Base-by-base conservation (phyloP, 2,888 invertebrate species). In the Drosophila formosana region DNA sequence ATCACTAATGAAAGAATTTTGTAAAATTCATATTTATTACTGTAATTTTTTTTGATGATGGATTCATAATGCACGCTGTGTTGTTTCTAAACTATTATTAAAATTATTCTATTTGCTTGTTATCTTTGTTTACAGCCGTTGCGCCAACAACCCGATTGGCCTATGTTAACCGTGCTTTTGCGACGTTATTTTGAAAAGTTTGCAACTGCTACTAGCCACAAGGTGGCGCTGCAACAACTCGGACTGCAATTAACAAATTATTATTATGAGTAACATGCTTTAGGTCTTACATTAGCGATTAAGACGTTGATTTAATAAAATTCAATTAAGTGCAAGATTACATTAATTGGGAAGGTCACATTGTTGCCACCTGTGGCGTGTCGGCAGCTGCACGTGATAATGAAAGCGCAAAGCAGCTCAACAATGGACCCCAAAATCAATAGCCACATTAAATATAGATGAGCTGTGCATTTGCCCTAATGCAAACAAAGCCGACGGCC, bases 371-470 rank as follows among this genome's bases (percentile, higher is more conserved):
- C 39, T 41, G 30, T 61, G 47, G 26, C 37, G 23, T 64, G 62
- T 4, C 25, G 57, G 39, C 49, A 53, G 28, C 6, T 64, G 56
- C 66, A 78, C 78, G 87, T 87, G 81, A 52, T 61, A 30, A 37
- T 57, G 25, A 5, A 52, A 34, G 28, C 28, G 55, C 13, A 4
- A 32, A 32, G 53, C 39, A 49, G 62, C 87, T 86, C 50, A 56
- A 46, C n/a, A 26, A 0, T 3, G 60, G 45, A 50, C 60, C 51
- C 34, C 56, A 43, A 30, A 52, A 49, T 62, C 53, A 43, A 71
- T 69, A 71, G 65, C 57, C 41, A n/a, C 34, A 52, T 56, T 74
- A 76, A 62, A 56, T 58, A 78, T 78, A 78, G 75, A 72, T 64
- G 61, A 57, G 34, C 62, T 55, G 23, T 50, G 53, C 65, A 64